Base-by-base conservation (phyloP, 2,888 invertebrate genomes). In the Lordiphosa andalusiaca region DNA sequence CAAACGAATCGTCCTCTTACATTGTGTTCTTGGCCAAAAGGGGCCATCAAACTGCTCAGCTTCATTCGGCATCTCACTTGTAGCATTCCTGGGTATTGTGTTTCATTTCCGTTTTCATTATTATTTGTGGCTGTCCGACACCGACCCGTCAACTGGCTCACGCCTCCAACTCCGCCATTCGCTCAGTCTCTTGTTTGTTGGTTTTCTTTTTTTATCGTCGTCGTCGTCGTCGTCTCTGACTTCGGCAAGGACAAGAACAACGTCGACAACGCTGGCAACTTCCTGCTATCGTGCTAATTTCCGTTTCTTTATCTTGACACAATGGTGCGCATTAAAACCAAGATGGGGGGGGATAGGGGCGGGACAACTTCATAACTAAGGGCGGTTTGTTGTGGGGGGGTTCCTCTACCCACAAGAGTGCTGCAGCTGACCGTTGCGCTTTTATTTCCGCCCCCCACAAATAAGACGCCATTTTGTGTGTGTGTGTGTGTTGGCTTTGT, bases 281-380 rank as follows among this genome's bases (percentile, higher is more conserved):
- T 87, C 87, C 88, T 87, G 88, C 87, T 86, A 88, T 87, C 88
- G 88, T 86, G 87, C 87, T 88, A 87, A 87, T 87, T 87, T 87
- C 87, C 87, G 88, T 84, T 87, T 74, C 87, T 87, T 87, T 87
- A 87, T 87, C 87, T 87, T 86, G 87, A 86, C 87, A 87, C 87
- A 87, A 87, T 87, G 87, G 88, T 72, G 87, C 84, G 76, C 88
- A 87, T 87, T 88, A 87, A 86, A 85, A 75, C 64, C 69, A 61
- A 61, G 83, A 69, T 53, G 4, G 4, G 39, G 4, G 39, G 63
- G 71, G 57, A 23, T n/a, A 16, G 10, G 38, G 44, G 30, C 73
- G 52, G 67, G 62, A 55, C 56, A 67, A 62, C 81, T 68, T 66
- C 73, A 59, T 72, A 68, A 56, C 70, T 75, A 80, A 83, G 84